These are phyloP conservation scores for Crocallis elinguaria DNA, from an alignment of 2,888 invertebrate genomes.

Conservation along the genomic window DNA sequence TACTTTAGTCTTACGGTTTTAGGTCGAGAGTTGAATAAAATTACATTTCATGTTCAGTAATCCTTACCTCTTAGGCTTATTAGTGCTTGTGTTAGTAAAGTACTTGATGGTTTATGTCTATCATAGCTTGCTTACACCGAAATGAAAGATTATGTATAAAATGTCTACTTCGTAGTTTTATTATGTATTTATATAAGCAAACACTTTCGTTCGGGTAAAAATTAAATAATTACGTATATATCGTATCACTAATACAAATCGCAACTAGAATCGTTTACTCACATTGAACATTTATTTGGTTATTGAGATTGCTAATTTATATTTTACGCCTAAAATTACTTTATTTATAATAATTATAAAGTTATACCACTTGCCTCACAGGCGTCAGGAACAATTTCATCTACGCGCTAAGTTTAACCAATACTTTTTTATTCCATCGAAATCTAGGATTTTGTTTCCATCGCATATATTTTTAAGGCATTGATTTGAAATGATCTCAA, in stretches of 20 bases:
- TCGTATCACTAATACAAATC: constrained; percentile 82
- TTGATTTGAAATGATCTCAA: constrained; percentile 9
- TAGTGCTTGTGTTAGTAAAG: constrained; percentile 29
- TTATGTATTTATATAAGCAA: constrained; percentile 82
- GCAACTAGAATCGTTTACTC: constrained; percentile 84
- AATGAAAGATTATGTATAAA: constrained; percentile 37
- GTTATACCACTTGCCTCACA: constrained; percentile 82
- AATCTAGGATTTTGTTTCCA: constrained; percentile 76
- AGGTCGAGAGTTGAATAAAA: constrained; percentile 1
- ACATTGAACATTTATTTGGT: constrained; percentile 84
- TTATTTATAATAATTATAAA: constrained; percentile 70
- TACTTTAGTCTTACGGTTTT: constrained; percentile 5
- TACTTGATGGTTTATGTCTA: neutral
- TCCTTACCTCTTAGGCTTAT: constrained; percentile 46
- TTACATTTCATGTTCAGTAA: constrained; percentile 3
- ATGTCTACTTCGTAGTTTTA: constrained; percentile 83
- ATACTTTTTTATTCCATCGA: constrained; percentile 67
- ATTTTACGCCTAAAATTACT: constrained; percentile 70
- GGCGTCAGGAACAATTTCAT: constrained; percentile 84
- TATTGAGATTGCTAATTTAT: constrained; percentile 79
- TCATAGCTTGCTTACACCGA: neutral
- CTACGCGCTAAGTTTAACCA: constrained; percentile 81
- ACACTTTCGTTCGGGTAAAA: constrained; percentile 82
- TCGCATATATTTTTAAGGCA: constrained; percentile 71
- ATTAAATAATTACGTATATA: constrained; percentile 85